A percentile compares a stretch with the other conserved stretches of the same genome.
These are phyloP conservation scores for Ectemnius lituratus DNA, from an alignment of 2,888 invertebrate species.

Conservation along the genomic window DNA sequence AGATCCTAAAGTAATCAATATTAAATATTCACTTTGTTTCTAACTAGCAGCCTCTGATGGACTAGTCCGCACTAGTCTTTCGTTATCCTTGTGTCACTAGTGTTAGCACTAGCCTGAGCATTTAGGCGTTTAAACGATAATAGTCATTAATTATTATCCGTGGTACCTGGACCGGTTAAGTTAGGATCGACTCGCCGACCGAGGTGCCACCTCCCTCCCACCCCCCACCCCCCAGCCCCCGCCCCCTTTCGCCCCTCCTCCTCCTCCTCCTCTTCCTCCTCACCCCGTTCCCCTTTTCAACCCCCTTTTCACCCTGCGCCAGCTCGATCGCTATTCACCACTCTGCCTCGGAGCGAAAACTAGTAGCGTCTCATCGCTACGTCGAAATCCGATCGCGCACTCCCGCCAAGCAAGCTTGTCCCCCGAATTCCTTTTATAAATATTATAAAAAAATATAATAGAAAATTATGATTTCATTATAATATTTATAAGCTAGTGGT, in stretches of 20 bases:
- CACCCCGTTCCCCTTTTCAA: background rate
- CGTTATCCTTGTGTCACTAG: slow-evolving; percentile 51
- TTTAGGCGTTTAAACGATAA: slow-evolving; percentile 60
- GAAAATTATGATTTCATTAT: slow-evolving; percentile 54
- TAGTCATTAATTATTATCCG: slow-evolving; percentile 32
- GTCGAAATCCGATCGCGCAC: no score
- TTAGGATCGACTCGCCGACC: slow-evolving; percentile 18
- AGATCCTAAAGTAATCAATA: slow-evolving; percentile 59
- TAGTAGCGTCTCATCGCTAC: no score
- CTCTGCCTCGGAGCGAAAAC: no score
- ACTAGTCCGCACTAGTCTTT: slow-evolving; percentile 72
- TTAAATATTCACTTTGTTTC: slow-evolving; percentile 67
- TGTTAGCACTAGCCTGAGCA: slow-evolving; percentile 74
- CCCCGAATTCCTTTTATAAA: slow-evolving; percentile 37
- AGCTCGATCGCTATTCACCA: slow-evolving; percentile 9
- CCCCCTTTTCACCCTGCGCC: no score
- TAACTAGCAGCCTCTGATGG: slow-evolving; percentile 74
- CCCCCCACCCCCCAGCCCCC: no score
- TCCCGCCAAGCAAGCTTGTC: no score
- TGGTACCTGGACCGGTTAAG: slow-evolving; percentile 38
- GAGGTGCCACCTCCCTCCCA: slow-evolving; percentile 3
- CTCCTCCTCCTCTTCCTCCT: slow-evolving; percentile 30
- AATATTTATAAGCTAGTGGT: slow-evolving; percentile 52
- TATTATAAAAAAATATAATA: slow-evolving; percentile 56
- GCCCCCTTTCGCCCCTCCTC: no score